Conservation (phyloP, 2,888 invertebrate species). For the Cacoxenus indagator region DNA sequence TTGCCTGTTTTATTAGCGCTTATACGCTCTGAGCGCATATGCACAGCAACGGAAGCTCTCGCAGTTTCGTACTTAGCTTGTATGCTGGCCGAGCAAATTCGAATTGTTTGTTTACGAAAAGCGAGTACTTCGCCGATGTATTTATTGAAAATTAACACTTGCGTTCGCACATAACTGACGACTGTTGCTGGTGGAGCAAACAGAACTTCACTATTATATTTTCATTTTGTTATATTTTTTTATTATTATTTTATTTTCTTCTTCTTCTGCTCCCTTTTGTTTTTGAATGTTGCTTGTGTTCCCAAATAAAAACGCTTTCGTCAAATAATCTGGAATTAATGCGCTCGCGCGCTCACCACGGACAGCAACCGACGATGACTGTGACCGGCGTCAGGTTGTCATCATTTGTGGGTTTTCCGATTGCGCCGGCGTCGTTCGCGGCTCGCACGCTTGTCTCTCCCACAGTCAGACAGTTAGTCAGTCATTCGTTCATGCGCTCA, state of each 20-base stretch:
- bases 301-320: too few relatives aligned
- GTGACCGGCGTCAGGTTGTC: background rate
- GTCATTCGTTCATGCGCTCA: background rate
- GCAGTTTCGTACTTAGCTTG: too few relatives aligned
- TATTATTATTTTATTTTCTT: too few relatives aligned
- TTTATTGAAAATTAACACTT: slow-evolving; percentile 5
- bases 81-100: too few relatives aligned
- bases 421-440: background rate
- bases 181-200: background rate
- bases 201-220: background rate
- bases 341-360: background rate
- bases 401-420: background rate
- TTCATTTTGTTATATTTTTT: too few relatives aligned
- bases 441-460: background rate
- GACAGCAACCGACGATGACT: background rate
- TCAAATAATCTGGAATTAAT: background rate
- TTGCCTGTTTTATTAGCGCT: too few relatives aligned
- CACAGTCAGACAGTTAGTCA: background rate
- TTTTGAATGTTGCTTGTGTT: too few relatives aligned
- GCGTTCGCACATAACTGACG: background rate
- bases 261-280: too few relatives aligned
- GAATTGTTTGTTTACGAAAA: background rate
- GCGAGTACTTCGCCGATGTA: background rate
- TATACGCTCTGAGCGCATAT: too few relatives aligned
- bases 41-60: too few relatives aligned